Conservation (phyloP, 2,113 vertebrate genomes). For the Prochilodus magdalenae region DNA sequence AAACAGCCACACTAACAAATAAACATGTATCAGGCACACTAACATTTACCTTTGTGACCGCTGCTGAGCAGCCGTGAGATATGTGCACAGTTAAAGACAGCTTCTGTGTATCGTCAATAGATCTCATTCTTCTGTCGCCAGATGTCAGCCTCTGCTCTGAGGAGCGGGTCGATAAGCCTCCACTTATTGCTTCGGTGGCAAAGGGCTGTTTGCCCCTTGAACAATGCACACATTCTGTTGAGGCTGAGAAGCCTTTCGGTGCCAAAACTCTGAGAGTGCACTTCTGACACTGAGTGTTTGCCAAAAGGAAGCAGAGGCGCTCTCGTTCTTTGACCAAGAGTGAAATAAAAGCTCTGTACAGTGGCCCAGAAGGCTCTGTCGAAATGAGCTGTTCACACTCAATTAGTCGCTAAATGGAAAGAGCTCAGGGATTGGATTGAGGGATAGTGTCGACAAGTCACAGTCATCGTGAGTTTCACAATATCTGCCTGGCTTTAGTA, state of each 20-base stretch:
- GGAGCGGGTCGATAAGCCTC: conserved; percentile 68
- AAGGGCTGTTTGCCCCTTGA: conserved; percentile 56
- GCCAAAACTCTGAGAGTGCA: conserved; percentile 55
- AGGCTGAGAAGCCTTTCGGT: conserved; percentile 59
- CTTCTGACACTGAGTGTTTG: neutral
- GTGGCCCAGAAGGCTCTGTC: neutral
- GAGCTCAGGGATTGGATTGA: neutral
- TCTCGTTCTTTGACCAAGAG: neutral
- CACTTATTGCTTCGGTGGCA: conserved; percentile 73
- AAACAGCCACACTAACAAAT: too few species aligned
- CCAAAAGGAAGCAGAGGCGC: neutral
- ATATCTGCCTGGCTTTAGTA: neutral
- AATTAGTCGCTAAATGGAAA: conserved; percentile 24
- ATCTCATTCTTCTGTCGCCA: conserved; percentile 6
- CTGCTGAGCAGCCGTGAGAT: neutral
- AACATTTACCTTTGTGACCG: conserved; percentile 4
- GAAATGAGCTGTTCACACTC: conserved; percentile 11
- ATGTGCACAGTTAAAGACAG: neutral
- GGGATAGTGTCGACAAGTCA: neutral
- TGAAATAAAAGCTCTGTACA: neutral
- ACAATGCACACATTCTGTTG: conserved; percentile 62
- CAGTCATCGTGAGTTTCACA: neutral
- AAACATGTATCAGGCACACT: neutral
- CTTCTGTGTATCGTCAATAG: neutral
- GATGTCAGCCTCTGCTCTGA: conserved; percentile 17